A percentile compares a stretch with the other conserved stretches of the same genome.
phyloP scores from a whole-genome alignment of 1,140 invertebrate genomes.

The Episyrphus balteatus region DNA sequence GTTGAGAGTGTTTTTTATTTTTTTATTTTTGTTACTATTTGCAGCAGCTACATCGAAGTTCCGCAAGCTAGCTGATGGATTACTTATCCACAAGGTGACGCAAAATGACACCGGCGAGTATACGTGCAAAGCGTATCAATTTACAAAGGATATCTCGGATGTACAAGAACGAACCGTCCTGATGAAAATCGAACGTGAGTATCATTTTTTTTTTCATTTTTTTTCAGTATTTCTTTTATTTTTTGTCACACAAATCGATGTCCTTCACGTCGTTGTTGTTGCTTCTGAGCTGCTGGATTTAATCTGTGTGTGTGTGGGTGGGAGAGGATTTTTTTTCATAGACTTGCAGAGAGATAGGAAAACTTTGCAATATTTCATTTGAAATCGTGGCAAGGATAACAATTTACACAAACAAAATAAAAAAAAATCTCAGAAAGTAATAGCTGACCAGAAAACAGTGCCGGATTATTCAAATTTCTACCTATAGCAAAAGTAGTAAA shows the following conservation, averaged over 20 bases:
- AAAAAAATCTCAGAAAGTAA: too few relatives aligned
- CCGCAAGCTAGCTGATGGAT: constrained; percentile 37
- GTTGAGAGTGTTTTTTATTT: neutral
- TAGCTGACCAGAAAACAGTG: too few relatives aligned
- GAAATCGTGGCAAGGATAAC: too few relatives aligned
- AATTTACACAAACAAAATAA: too few relatives aligned
- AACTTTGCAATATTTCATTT: too few relatives aligned
- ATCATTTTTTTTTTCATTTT: constrained; percentile 6
- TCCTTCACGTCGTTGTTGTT: neutral
- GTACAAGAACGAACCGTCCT: constrained; percentile 38
- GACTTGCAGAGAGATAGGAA: too few relatives aligned
- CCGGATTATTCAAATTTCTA: too few relatives aligned
- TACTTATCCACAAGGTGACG: constrained; percentile 41
- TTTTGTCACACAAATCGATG: neutral
- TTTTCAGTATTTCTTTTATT: constrained; percentile 5
- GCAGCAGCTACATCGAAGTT: constrained; percentile 30
- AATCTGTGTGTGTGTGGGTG: neutral
- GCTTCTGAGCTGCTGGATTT: neutral
- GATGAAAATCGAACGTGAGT: constrained; percentile 46
- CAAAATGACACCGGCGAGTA: constrained; percentile 43
- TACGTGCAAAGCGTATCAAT: constrained; percentile 42
- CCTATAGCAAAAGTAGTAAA: too few relatives aligned
- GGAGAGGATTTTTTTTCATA: too few relatives aligned
- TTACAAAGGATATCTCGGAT: constrained; percentile 37
- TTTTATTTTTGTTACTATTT: constrained; percentile 1